These are phyloP conservation scores for Lepetodrilus schrolli DNA, from an alignment of 2,888 invertebrate genomes.

Conservation along the genomic window DNA sequence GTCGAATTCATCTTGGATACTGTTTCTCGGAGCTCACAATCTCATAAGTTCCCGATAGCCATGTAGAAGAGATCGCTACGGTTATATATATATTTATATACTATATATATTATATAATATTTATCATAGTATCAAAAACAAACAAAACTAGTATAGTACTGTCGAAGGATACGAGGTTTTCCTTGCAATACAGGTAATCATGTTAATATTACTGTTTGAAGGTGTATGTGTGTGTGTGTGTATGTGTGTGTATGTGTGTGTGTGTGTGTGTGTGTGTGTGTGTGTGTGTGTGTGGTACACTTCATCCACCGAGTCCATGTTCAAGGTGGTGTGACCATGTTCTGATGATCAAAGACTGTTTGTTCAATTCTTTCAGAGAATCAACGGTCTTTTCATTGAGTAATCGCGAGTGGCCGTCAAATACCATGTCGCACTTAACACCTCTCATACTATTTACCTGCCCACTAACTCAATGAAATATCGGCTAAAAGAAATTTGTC, in stretches of 20 bases:
- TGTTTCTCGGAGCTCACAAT: no score
- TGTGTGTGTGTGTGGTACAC: background rate
- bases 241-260: background rate
- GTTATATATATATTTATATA: no score
- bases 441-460: background rate
- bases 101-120: no score
- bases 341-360: background rate
- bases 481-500: background rate
- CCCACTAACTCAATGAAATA: background rate
- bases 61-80: no score
- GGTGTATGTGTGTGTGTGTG: background rate
- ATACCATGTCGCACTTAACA: background rate
- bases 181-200: no score
- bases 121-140: background rate
- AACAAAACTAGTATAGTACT: background rate
- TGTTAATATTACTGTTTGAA: no score
- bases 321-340: no score
- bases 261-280: background rate
- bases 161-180: background rate
- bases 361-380: background rate
- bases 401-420: background rate
- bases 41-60: no score
- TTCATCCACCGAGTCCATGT: no score
- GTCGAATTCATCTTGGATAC: no score
- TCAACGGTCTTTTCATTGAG: background rate